Base-by-base conservation (phyloP, 2,113 vertebrate genomes). In the Pluvialis apricaria region DNA sequence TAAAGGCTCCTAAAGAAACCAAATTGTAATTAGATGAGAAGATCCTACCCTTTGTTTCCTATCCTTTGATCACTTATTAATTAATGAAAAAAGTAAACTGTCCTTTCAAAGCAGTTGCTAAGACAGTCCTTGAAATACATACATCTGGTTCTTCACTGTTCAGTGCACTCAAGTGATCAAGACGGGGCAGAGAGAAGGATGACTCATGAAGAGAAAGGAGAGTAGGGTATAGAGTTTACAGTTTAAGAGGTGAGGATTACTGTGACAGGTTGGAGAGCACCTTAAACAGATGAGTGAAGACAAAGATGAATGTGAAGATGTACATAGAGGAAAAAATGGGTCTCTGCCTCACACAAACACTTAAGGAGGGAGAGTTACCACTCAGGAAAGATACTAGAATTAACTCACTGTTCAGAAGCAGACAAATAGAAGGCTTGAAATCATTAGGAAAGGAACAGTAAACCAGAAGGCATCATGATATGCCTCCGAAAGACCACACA, bases 1-100 rank as follows among this genome's bases (percentile, higher is more conserved):
- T 77, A 95, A 94, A 88, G 28, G n/a, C n/a, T 81, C 72, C 91
- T 86, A 51, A 75, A 92, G 80, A 88, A 96, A 86, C 32, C 10
- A 32, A 88, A 58, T 13, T 51, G 12, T 36, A 92, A 92, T 66
- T 86, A 94, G 79, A 82, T 45, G 24, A 92, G 57, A 91, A 62
- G 25, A 91, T 84, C 55, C 71, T 68, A 81, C 51, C 68, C 64
- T 92, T 77, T 0, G 0, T 70, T 92, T 83, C 68, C 36, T 82
- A 86, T 65, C 86, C 70, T 95, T 94, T 93, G 62, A 92, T 90
- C 62, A 77, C 42, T 80, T 87, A 82, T 58, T 88, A 64, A 80
- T 42, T 80, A 79, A 91, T 21, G 51, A 85, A 76, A 68, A 86
- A 79, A 54, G 26, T 70, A 89, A 87, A 80, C 45, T 61, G 58